Base-by-base conservation (phyloP, 2,888 invertebrate genomes). In the Odontomyia ornata region DNA sequence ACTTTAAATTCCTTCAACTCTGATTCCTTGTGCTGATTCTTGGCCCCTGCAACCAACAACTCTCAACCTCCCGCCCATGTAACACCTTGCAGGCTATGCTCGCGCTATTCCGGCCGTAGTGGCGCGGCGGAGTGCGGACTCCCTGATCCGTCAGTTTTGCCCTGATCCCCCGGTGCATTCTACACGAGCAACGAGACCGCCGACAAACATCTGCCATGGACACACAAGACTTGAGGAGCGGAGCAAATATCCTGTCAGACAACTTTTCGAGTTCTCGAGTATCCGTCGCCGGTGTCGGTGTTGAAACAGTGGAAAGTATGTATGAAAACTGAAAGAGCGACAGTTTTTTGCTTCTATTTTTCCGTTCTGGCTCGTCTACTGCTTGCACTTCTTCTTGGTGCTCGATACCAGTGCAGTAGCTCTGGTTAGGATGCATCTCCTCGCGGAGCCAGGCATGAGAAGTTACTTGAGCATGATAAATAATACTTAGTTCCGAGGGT, bases 221-320 rank as follows among this genome's bases (percentile, higher is more conserved):
- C n/a, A 52, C 52, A 52, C 52, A 15, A 13, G 52, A 52, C 36
- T 36, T 36, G 36, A 36, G 36, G 36, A 36, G 36, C 36, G 52
- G 15, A 13, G 52, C 52, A 52, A 52, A 52, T 52, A 52, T 52
- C 52, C 52, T 52, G 52, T 52, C 52, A 52, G 52, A 52, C 52
- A 52, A 52, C 52, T 52, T 52, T 52, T 52, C 52, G n/a, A 52
- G 15, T 18, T 52, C 52, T 52, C 52, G 52, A 52, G 52, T 52
- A 18, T 18, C 13, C 52, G 52, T 52, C 52, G 52, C 52, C 52
- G 52, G 52, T 52, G 52, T 52, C 52, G 52, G 52, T 15, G 52
- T 52, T 52, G 52, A 52, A 13, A 18, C n/a, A n/a, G n/a, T n/a
- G n/a, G n/a, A n/a, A n/a, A n/a, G n/a, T n/a, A n/a, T n/a, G 52